A percentile compares a stretch with the other conserved stretches of the same genome.
These are phyloP conservation scores for Cyrtorhinus lividipennis DNA, from an alignment of 1,140 invertebrate species.

Conservation along the genomic window DNA sequence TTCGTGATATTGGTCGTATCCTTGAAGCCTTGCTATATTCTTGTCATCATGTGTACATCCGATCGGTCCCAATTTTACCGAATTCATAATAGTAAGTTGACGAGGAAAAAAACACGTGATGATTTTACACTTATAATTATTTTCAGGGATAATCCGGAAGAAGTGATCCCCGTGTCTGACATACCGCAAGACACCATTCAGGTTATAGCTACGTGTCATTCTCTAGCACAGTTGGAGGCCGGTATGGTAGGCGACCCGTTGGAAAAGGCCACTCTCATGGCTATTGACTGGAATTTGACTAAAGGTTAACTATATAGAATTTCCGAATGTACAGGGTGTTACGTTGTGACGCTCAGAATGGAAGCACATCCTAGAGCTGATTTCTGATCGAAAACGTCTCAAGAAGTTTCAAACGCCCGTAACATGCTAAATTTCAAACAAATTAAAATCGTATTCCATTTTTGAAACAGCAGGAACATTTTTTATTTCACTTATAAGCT, in stretches of 20 bases:
- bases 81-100: too few relatives aligned
- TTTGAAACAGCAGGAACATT: too few relatives aligned
- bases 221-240: slow-evolving; percentile 86
- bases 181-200: slow-evolving; percentile 68
- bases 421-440: too few relatives aligned
- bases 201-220: slow-evolving; percentile 92
- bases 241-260: slow-evolving; percentile 92
- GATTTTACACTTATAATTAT: too few relatives aligned
- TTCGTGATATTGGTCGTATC: too few relatives aligned
- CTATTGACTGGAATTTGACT: slow-evolving; percentile 91
- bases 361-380: neutral
- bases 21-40: too few relatives aligned
- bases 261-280: slow-evolving; percentile 91
- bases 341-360: neutral
- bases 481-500: too few relatives aligned
- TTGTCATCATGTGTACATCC: too few relatives aligned
- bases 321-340: neutral
- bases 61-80: too few relatives aligned
- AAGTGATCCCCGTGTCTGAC: slow-evolving; percentile 52
- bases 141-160: slow-evolving; percentile 39
- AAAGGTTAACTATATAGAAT: slow-evolving; percentile 43
- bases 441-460: too few relatives aligned
- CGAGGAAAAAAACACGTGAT: too few relatives aligned
- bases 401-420: too few relatives aligned
- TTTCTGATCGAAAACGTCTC: neutral